Base-by-base conservation (phyloP, 2,888 invertebrate species). In the Drosophila niveifrons region DNA sequence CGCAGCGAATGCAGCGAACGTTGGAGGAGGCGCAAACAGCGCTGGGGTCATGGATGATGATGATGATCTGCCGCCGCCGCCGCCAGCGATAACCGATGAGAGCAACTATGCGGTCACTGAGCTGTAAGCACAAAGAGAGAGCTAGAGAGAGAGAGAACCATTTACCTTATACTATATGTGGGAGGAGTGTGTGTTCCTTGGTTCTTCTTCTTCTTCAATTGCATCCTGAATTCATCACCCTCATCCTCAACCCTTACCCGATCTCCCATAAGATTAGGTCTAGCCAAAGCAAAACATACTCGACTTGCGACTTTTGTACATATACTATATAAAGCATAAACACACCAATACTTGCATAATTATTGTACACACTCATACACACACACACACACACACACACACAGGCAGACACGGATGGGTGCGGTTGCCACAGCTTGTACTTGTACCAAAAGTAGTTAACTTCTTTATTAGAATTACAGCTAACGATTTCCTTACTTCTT, bases 41-140 rank as follows among this genome's bases (percentile, higher is more conserved):
- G 10, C 57, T 0, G 65, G 48, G 17, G 62, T 56, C 7, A 56
- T 88, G 57, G 89, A 90, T 31, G 91, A 91, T 52, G 91, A 90
- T 66, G 92, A 91, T 66, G 90, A 90, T 59, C 88, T 90, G 73
- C 91, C 91, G 61, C 91, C 91, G 59, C 91, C 91, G 28, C 91
- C 91, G 23, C 91, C 91, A 62, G 91, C 91, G 78, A 91, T 92
- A 75, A 92, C 91, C 73, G 92, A 92, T 65, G 92, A 92, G 56
- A 92, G 92, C 56, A 92, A 93, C 75, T 93, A 93, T 82, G 93
- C 93, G 71, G 93, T 93, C 62, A 93, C 93, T 58, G 93, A 93
- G 86, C 91, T 93, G 78, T 93, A 92, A 91, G 31, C 52, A 44
- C 18, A 11, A 11, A n/a, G 11, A 9, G 13, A 41, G 34, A 11